phyloP scores from a whole-genome alignment of 1,140 invertebrate genomes.

The Diorhabda elongata region DNA sequence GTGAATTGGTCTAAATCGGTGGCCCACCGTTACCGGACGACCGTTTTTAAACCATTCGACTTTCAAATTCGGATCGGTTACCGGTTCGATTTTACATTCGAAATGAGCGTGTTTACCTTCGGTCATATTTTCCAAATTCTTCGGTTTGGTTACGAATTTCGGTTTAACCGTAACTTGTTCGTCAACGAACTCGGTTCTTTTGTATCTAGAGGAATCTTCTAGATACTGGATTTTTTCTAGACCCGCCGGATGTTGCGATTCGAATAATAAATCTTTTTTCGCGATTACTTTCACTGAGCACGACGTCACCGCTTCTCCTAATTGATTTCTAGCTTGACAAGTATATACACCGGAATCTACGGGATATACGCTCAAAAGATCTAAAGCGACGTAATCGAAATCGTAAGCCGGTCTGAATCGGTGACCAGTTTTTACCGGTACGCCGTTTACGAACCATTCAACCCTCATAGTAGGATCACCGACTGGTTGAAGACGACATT shows the following conservation, averaged over 20 bases:
- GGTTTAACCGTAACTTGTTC: conserved; percentile 80
- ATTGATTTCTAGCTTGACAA: conserved; percentile 84
- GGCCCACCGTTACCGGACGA: conserved; percentile 79
- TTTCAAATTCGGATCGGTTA: conserved; percentile 88
- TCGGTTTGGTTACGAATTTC: conserved; percentile 79
- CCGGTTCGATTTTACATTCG: conserved; percentile 95
- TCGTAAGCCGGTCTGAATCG: conserved; percentile 94
- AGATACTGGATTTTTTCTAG: conserved; percentile 87
- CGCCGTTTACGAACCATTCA: conserved; percentile 95
- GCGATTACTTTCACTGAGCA: conserved; percentile 83
- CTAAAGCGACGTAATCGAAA: conserved; percentile 95
- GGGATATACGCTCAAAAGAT: conserved; percentile 92
- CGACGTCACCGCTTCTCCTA: conserved; percentile 92
- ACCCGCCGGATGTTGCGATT: conserved; percentile 81
- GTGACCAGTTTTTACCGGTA: conserved; percentile 82
- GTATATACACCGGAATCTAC: conserved; percentile 96
- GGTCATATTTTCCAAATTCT: conserved; percentile 75
- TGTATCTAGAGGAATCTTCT: conserved; percentile 82
- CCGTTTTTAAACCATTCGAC: conserved; percentile 94
- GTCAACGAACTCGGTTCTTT: conserved; percentile 75
- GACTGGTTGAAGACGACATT: conserved; percentile 87
- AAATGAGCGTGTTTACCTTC: conserved; percentile 95
- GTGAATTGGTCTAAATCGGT: conserved; percentile 89
- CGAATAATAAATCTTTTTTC: conserved; percentile 79
- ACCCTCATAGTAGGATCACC: conserved; percentile 93